phyloP scores from a whole-genome alignment of 2,888 invertebrate species.

The Erebia palarica region DNA sequence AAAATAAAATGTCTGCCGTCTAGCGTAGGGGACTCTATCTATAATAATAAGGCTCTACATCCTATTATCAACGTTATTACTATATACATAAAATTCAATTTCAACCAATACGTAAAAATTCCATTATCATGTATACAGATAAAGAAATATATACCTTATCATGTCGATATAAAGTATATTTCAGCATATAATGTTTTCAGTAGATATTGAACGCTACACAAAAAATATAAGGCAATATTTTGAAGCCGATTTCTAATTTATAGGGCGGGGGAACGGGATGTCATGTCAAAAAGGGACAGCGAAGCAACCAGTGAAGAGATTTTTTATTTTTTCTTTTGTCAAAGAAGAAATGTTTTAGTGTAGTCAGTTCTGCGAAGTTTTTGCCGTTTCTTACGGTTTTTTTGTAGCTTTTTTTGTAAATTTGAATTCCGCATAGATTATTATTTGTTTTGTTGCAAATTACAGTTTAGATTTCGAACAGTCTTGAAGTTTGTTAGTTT shows the following conservation, averaged over 20 bases:
- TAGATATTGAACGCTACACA: conserved; percentile 23
- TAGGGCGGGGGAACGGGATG: conserved; percentile 41
- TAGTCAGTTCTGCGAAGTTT: conserved; percentile 13
- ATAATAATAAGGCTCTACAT: conserved; percentile 28
- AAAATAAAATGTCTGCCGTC: conserved; percentile 69
- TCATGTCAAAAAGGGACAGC: conserved; percentile 27
- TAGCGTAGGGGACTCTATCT: conserved; percentile 45
- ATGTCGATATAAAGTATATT: background rate
- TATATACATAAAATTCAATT: conserved; percentile 13
- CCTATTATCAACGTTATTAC: conserved; percentile 26
- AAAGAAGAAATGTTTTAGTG: background rate
- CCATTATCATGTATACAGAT: background rate
- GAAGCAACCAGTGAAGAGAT: conserved; percentile 1
- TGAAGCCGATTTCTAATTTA: conserved; percentile 25
- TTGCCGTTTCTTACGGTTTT: background rate
- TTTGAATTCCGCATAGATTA: background rate
- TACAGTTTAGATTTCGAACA: background rate
- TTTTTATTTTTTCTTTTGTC: conserved; percentile 16
- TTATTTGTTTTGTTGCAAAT: background rate
- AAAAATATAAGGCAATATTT: conserved; percentile 31
- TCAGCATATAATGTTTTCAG: conserved; percentile 4
- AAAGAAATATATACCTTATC: conserved; percentile 12
- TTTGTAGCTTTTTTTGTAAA: background rate
- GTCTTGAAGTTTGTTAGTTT: background rate
- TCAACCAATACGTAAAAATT: conserved; percentile 2